Evolutionary conservation across 2,888 invertebrate species (phyloP), one percentile per base, ranked within the genome.

Genomic region (Coecobrya sp.): DNA sequence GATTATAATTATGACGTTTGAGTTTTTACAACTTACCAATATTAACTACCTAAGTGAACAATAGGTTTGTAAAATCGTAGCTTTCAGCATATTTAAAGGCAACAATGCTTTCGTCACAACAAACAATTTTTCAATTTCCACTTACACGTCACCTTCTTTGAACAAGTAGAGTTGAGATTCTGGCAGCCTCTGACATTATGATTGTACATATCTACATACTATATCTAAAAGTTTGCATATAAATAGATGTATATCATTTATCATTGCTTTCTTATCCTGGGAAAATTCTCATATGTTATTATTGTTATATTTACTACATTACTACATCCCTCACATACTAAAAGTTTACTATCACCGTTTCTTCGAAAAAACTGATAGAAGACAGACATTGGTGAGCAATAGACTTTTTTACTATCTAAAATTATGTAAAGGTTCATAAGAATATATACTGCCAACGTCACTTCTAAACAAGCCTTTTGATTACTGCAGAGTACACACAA

Each of bases 281-380:
- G 89, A 89, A 89, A 89, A 70, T 89, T 89, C 89, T 70, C 89
- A 89, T 42, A 45, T 70, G 82, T n/a, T 89, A 82, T 73, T 62
- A 13, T 59, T 70, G 82, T n/a, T 89, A 82, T 73, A 42, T 5
- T 59, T 82, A 62, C 19, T 16, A 49, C 49, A 55, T 59, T 59
- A 49, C 27, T 52, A 10, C 16, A 79, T 49, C 16, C 16, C 79
- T 79, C 25, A 22, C 25, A 13, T 11, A 79, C 11, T 79, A 79
- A 22, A 22, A 52, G 11, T 19, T 19, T 45, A 27, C 5, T 49
- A 49, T 36, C 30, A 62, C 62, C 62, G n/a, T 59, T 76, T 22
- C n/a, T n/a, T 76, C n/a, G n/a, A 62, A 22, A n/a, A 55, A 16
- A n/a, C 19, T 55, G 55, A 55, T 55, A 55, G n/a, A 55, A 55